Conservation (phyloP, 2,797 vertebrate genomes). For the Sebastes jordani region DNA sequence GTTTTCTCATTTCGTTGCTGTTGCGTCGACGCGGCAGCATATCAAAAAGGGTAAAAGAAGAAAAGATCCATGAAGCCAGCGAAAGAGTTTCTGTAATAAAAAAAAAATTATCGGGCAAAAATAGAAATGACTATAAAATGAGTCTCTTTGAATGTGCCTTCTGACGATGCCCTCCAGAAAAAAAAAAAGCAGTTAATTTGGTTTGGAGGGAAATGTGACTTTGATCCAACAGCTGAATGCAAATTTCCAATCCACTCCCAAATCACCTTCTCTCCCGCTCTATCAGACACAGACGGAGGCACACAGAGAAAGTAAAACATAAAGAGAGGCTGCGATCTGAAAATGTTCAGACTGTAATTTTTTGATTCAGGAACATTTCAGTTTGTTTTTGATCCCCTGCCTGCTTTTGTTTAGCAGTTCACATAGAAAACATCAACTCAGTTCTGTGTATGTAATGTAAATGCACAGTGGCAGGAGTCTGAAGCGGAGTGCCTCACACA, state of each 20-base stretch:
- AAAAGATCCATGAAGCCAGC: constrained; percentile 30
- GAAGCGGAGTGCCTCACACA: not conserved
- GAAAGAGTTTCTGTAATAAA: constrained; percentile 59
- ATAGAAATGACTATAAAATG: constrained; percentile 69
- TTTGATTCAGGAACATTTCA: constrained; percentile 39
- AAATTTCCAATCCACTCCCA: constrained; percentile 61
- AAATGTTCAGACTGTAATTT: constrained; percentile 32
- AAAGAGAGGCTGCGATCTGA: constrained; percentile 12
- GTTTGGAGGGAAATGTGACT: constrained; percentile 69
- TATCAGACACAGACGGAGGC: constrained; percentile 34
- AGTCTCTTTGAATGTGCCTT: constrained; percentile 52
- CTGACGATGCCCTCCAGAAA: constrained; percentile 28
- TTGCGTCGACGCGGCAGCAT: constrained; percentile 52
- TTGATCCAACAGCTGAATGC: constrained; percentile 76
- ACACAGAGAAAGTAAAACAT: not conserved
- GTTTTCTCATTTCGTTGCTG: constrained; percentile 65
- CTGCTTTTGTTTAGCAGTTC: constrained; percentile 18
- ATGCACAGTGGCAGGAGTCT: not conserved
- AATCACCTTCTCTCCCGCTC: constrained; percentile 40
- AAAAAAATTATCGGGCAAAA: constrained; percentile 46
- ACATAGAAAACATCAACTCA: constrained; percentile 16
- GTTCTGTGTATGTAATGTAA: constrained; percentile 5
- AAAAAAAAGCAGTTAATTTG: constrained; percentile 59
- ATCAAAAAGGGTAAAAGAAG: constrained; percentile 63
- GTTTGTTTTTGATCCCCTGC: constrained; percentile 37